Base-by-base conservation (phyloP, 2,113 vertebrate genomes). In the Origma solitaria region DNA sequence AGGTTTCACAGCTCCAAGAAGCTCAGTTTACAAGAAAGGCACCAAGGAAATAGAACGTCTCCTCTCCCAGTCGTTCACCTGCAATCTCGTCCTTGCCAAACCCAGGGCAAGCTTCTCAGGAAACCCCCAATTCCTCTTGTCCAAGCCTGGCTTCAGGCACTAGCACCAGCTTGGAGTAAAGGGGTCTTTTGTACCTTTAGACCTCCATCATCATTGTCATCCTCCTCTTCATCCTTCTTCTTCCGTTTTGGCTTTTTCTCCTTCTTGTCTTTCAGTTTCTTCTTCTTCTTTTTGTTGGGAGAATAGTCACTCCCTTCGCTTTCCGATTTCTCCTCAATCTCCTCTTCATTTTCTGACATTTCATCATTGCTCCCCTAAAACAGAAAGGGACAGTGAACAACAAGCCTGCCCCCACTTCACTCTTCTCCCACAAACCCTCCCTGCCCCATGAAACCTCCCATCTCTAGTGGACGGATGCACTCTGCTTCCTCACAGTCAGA, bases 231-330 rank as follows among this genome's bases (percentile, higher is more conserved):
- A 0, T 99, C 99, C 86, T 99, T 99, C 98, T 98, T 99, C 91
- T 98, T 99, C 58, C 98, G 98, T 87, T 98, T 98, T 68, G 97
- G 95, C 88, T 99, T 99, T 88, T 98, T 99, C 96, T 99, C 99
- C 77, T 98, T 99, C 97, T 99, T 99, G 88, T 99, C 99, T 94
- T 98, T 99, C 54, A 99, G 98, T 62, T 99, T 99, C 94, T 99
- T 99, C 97, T 99, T 99, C 94, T 99, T 99, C 97, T 99, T 99
- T 82, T 99, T 99, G 93, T 98, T 98, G 7, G 98, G 98, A 25
- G 98, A 98, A 80, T 99, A 99, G 86, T 98, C 98, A 21, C 99
- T 99, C 76, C 98, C 99, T 93, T 99, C 99, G 0, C 99, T 99
- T 86, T 98, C 99, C 0, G 99, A 99, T 76, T 98, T 98, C 72